A percentile compares a stretch with the other conserved stretches of the same genome.
These are phyloP conservation scores for Allacma fusca DNA, from an alignment of 2,888 invertebrate species.

Conservation along the genomic window DNA sequence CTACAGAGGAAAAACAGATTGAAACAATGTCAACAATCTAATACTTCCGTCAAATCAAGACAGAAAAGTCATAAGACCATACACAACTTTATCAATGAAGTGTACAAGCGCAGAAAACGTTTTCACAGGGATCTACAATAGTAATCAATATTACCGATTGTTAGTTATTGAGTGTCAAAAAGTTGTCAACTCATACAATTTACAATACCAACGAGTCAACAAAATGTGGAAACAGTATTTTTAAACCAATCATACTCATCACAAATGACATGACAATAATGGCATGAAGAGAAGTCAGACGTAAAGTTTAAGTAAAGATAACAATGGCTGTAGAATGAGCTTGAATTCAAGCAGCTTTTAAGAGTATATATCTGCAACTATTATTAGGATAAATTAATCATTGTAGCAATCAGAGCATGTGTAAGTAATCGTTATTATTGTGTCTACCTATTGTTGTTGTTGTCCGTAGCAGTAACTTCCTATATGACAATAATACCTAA, in stretches of 20 bases:
- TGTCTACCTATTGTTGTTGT: conserved; percentile 24
- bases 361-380: background rate
- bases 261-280: conserved; percentile 4
- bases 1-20: background rate
- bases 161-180: background rate
- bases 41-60: background rate
- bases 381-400: conserved; percentile 8
- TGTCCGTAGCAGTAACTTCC: conserved; percentile 10
- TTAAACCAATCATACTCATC: background rate
- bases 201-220: conserved; percentile 3
- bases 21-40: background rate
- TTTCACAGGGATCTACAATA: too few relatives aligned
- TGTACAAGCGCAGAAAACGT: background rate
- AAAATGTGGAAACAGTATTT: conserved; percentile 1
- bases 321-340: background rate
- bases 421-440: conserved; percentile 22
- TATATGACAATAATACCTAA: conserved; percentile 40
- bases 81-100: background rate
- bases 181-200: background rate
- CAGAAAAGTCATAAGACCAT: background rate
- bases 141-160: too few relatives aligned
- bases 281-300: background rate
- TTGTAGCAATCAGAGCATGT: conserved; percentile 3
- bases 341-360: background rate
- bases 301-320: background rate